These are phyloP conservation scores for Rhincodon typus DNA, from an alignment of 2,797 vertebrate genomes.

Conservation along the genomic window DNA sequence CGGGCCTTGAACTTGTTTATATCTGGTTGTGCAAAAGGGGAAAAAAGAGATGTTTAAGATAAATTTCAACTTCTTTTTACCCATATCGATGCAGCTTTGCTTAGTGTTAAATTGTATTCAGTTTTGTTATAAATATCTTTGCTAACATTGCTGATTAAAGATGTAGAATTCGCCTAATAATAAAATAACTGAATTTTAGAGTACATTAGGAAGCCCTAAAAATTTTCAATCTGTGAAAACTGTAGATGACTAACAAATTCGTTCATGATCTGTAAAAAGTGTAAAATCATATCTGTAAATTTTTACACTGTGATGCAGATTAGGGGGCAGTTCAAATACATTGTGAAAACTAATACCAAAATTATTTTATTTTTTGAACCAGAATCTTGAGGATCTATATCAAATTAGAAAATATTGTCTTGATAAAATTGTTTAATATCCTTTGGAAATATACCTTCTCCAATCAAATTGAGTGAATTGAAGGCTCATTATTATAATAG, in stretches of 20 bases:
- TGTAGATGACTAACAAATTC: background rate
- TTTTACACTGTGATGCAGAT: background rate
- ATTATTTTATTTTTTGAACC: background rate
- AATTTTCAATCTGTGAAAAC: background rate
- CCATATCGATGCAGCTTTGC: background rate
- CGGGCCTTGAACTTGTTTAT: too few relatives aligned
- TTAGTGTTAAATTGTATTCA: background rate
- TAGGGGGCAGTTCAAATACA: background rate
- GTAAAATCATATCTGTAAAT: background rate
- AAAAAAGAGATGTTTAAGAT: background rate
- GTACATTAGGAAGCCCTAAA: background rate
- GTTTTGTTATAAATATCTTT: background rate
- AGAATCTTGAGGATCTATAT: background rate
- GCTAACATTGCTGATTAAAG: too few relatives aligned
- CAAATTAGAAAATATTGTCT: background rate
- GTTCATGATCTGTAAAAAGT: background rate
- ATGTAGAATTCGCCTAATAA: background rate
- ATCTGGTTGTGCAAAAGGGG: too few relatives aligned
- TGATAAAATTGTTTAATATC: background rate
- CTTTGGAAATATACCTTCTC: background rate
- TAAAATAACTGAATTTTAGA: background rate
- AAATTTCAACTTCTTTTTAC: background rate
- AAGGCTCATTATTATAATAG: background rate
- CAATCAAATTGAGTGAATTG: background rate
- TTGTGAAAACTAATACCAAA: background rate